These are phyloP conservation scores for Anser cygnoides DNA, from an alignment of 2,113 vertebrate genomes.

Conservation along the genomic window DNA sequence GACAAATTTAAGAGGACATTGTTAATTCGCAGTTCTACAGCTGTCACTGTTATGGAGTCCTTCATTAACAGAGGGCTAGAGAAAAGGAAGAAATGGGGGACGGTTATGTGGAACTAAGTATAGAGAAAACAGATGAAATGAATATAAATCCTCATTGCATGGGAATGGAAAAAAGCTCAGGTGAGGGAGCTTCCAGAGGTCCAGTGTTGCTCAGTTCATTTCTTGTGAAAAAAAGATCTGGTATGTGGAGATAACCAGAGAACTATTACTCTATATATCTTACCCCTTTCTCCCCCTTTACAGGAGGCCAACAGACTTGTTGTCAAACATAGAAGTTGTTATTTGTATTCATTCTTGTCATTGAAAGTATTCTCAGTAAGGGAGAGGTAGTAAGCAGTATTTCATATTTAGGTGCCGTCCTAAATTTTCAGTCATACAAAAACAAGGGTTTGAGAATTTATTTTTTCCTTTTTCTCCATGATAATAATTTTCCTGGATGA, in stretches of 20 bases:
- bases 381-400: background rate
- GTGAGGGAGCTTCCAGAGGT: background rate
- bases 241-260: fast-evolving
- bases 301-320: fast-evolving
- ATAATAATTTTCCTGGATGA: background rate
- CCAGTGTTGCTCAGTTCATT: background rate
- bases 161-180: background rate
- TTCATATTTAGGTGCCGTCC: background rate
- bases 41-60: background rate
- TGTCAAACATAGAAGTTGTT: background rate
- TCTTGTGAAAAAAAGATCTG: background rate
- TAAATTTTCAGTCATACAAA: background rate
- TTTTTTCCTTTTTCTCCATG: background rate
- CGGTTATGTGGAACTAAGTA: fast-evolving
- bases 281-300: background rate
- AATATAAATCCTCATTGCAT: background rate
- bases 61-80: fast-evolving
- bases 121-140: background rate
- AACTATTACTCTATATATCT: background rate
- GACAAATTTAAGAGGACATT: background rate
- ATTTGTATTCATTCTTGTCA: background rate
- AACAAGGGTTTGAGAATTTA: background rate
- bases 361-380: background rate
- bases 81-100: background rate
- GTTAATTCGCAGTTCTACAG: background rate